phyloP scores from a whole-genome alignment of 1,140 invertebrate genomes.

The Papilio polytes region DNA sequence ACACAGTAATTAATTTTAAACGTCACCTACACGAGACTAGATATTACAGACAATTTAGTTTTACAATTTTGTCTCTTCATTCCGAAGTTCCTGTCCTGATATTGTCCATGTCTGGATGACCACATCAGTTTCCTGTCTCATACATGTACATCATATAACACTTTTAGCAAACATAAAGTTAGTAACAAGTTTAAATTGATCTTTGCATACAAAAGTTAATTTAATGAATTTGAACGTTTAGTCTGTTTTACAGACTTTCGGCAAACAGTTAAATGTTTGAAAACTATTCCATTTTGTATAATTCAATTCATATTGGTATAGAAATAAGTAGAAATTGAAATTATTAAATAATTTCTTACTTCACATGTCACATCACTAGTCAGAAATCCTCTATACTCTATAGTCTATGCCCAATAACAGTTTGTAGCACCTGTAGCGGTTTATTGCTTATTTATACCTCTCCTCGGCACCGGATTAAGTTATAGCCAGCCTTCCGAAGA shows the following conservation, averaged over 20 bases:
- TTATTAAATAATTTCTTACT: neutral
- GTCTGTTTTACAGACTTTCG: neutral
- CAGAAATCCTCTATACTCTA: conserved; percentile 50
- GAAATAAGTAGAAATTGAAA: too few relatives aligned
- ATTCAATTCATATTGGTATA: too few relatives aligned
- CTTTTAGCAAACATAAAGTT: neutral
- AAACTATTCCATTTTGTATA: too few relatives aligned
- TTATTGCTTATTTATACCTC: conserved; percentile 80
- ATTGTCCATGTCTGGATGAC: too few relatives aligned
- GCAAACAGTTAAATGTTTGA: neutral
- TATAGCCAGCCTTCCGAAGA: conserved; percentile 76
- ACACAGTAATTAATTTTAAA: too few relatives aligned
- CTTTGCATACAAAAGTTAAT: neutral
- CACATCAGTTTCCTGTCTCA: too few relatives aligned
- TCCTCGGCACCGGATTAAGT: conserved; percentile 79
- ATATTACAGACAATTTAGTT: too few relatives aligned
- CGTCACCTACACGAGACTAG: too few relatives aligned
- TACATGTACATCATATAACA: too few relatives aligned
- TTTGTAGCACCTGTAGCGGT: conserved; percentile 72
- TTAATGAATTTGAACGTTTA: neutral
- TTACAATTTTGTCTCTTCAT: too few relatives aligned
- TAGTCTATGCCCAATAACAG: conserved; percentile 59
- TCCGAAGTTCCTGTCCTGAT: too few relatives aligned
- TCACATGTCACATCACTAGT: conserved; percentile 15
- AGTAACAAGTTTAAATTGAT: neutral